phyloP scores from a whole-genome alignment of 2,797 vertebrate species.

The Brachyalestes nurse region DNA sequence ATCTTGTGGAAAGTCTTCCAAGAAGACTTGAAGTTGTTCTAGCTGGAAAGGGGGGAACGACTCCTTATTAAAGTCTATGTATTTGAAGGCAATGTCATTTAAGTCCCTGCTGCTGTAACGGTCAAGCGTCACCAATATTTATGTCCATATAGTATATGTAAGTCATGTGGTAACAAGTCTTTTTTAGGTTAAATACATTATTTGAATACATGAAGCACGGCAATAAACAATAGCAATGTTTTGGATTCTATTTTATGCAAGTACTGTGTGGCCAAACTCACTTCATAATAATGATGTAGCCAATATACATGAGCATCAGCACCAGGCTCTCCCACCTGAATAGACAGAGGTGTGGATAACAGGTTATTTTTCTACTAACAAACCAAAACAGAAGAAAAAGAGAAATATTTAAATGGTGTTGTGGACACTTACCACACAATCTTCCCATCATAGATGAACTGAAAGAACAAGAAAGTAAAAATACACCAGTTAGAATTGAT shows the following conservation, averaged over 20 bases:
- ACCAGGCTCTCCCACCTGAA: constrained; percentile 70
- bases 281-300: constrained; percentile 72
- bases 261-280: constrained; percentile 48
- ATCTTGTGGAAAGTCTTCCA: too few relatives aligned
- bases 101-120: too few relatives aligned
- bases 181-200: too few relatives aligned
- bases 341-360: constrained; percentile 23
- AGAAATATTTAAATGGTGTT: background rate
- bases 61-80: too few relatives aligned
- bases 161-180: too few relatives aligned
- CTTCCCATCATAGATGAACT: constrained; percentile 69
- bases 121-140: too few relatives aligned
- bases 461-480: constrained; percentile 28
- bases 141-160: too few relatives aligned
- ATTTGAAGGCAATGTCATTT: too few relatives aligned
- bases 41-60: too few relatives aligned
- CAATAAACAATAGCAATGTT: background rate
- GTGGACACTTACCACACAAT: constrained; percentile 64
- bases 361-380: background rate
- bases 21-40: too few relatives aligned
- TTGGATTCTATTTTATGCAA: background rate
- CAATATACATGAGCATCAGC: constrained; percentile 65
- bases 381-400: constrained; percentile 21
- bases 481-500: background rate
- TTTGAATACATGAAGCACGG: too few relatives aligned